Evolutionary conservation across 2,797 vertebrate species (phyloP), one percentile per base, ranked within the genome.

Genomic region (Falco columbarius): DNA sequence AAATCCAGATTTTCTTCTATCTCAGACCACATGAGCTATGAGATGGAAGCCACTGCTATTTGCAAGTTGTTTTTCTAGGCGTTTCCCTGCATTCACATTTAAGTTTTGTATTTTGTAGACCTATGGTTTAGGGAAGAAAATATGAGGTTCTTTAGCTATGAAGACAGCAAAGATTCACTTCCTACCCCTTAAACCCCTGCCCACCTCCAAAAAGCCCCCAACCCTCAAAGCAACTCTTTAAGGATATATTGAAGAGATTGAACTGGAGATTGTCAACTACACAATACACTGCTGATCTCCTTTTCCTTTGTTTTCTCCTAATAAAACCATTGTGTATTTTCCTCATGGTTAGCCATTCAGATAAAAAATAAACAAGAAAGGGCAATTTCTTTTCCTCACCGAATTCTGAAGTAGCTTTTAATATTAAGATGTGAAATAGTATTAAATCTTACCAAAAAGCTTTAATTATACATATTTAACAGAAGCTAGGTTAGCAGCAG

Each of bases 161-260:
- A 79, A 24, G 22, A 36, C 5, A 29, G 42, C 27, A 73, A 82
- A 91, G 34, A 68, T 34, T 61, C 24, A 22, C 19, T 14, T 8
- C 8, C 7, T 8, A 19, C 8, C 6, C 3, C 47, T 13, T 32
- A 15, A 3, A 3, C 4, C 27, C 10, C 9, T 26, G 12, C 22
- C 16, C 8, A 15, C 42, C 26, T 6, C 11, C 6, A 16, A 52
- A 27, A 1, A 3, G 14, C 11, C 42, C 4, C 1, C 17, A 77
- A 27, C 3, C 14, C 36, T 56, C 22, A 44, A 44, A 63, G 65
- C 44, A 77, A 38, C 13, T 54, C 27, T 67, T 72, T 10, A 77
- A 65, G 44, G 12, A 4, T 34, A 23, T 32, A n/a, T 34, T 16
- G 20, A 68, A 55, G 29, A 44, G 32, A 46, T 4, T 55, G 44